Base-by-base conservation (phyloP, 2,113 vertebrate species). In the Candoia aspera region DNA sequence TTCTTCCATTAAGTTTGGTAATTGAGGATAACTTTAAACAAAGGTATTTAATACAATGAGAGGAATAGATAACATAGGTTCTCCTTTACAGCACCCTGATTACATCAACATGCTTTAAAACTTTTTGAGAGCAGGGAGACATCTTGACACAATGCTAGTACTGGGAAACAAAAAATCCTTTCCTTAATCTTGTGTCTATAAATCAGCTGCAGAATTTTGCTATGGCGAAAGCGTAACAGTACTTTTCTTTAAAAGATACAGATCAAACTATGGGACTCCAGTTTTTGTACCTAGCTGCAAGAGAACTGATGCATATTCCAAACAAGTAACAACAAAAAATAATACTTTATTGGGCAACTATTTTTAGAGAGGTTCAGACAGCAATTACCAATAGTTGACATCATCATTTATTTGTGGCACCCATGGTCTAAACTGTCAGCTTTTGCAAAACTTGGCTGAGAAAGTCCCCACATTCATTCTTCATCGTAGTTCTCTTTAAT, bases 21-120 rank as follows among this genome's bases (percentile, higher is more conserved):
- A 96, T 96, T 97, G 93, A 96, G 97, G 92, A 94, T 93, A 93
- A 83, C 94, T 96, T 85, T 85, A 49, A 12, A 85, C 8, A 23
- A 49, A 84, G 23, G 6, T 49, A 26, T 49, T 54, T 54, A 86
- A 54, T 29, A 86, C 29, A 53, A 86, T 49, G 84, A 84, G 24
- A 54, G 49, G 24, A 54, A 53, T 79, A 5, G 49, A 49, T 49
- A 49, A 49, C 49, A 49, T 49, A 49, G 4, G 49, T 49, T 49
- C 49, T 49, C 49, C 49, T 5, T 49, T 19, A 8, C 42, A 79
- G 68, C 68, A 37, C 37, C 8, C 62, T 29, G 9, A 68, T n/a
- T 42, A 17, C 13, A 17, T 6, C 15, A 49, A 46, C 46, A 46
- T 33, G 33, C 29, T 6, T 33, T 87, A 29, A 17, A 64, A 8